Percentiles rank a stretch among this genome's conserved stretches.
Evolutionary conservation across 2,888 invertebrate species (phyloP).

Genomic region (Synanthedon andrenaeformis): DNA sequence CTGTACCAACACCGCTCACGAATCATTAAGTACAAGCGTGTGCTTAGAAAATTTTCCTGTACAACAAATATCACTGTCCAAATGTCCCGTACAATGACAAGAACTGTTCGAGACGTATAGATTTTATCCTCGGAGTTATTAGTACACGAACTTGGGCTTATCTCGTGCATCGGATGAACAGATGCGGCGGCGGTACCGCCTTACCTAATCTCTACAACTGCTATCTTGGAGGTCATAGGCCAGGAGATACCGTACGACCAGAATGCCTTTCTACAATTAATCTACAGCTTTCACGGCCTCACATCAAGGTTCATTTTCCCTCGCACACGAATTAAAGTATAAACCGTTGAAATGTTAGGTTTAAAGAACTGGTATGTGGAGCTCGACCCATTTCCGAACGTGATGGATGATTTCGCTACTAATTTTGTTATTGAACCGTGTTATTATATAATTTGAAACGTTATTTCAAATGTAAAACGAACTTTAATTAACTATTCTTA

Average conservation of each 20-base stretch:
- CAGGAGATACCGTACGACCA: constrained; percentile 47
- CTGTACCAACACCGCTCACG: too few relatives aligned
- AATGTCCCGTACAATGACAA: background rate
- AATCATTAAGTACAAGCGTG: too few relatives aligned
- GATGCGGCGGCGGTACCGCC: constrained; percentile 20
- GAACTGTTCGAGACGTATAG: constrained; percentile 11
- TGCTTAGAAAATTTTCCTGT: too few relatives aligned
- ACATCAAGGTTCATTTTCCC: constrained; percentile 28
- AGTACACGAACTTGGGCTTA: constrained; percentile 31
- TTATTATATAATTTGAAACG: too few relatives aligned
- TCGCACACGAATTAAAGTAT: constrained; percentile 20
- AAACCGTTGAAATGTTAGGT: constrained; percentile 19
- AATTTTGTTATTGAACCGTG: constrained; percentile 18
- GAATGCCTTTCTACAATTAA: constrained; percentile 10
- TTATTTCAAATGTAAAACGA: too few relatives aligned
- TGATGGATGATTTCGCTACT: constrained; percentile 43
- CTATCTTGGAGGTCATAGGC: constrained; percentile 54
- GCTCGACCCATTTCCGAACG: constrained; percentile 39
- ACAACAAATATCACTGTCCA: background rate
- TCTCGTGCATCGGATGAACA: constrained; percentile 37
- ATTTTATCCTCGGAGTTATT: constrained; percentile 32
- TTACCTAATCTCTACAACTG: constrained; percentile 38
- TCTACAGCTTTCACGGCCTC: constrained; percentile 20
- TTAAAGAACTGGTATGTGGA: constrained; percentile 29
- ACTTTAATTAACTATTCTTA: too few relatives aligned